Conservation (phyloP, 1,140 invertebrate genomes). For the Caenorhabditis inopinata region DNA sequence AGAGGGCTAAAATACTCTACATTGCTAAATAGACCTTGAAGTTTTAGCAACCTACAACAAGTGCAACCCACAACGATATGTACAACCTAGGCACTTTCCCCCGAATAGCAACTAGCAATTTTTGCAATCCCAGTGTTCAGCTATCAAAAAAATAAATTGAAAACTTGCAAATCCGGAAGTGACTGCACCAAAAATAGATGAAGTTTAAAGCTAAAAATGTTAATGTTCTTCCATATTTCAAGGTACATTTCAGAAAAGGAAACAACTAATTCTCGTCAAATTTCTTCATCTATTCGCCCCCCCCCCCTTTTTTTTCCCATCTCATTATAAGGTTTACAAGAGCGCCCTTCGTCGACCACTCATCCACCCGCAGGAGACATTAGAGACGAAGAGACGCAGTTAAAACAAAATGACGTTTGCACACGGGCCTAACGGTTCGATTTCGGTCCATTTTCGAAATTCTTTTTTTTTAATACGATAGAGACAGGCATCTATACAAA, state of each 20-base stretch:
- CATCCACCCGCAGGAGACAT: neutral
- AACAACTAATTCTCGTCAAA: neutral
- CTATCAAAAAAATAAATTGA: too few relatives aligned
- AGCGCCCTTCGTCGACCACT: neutral
- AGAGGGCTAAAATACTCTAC: too few relatives aligned
- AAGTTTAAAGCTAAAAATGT: too few relatives aligned
- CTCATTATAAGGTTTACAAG: slow-evolving; percentile 13
- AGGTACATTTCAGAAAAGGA: neutral
- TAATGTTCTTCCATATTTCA: too few relatives aligned
- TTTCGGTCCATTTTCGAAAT: neutral
- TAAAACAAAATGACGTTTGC: neutral
- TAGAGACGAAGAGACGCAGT: slow-evolving; percentile 17
- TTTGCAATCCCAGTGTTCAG: too few relatives aligned
- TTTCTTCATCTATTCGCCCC: neutral
- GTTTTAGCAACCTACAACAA: too few relatives aligned
- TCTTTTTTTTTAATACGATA: neutral
- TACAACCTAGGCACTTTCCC: too few relatives aligned
- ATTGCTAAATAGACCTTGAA: too few relatives aligned
- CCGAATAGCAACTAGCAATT: too few relatives aligned
- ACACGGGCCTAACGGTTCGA: neutral
- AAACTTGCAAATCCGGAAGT: too few relatives aligned
- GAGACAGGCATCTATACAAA: neutral
- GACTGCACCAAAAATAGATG: too few relatives aligned
- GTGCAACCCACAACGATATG: too few relatives aligned
- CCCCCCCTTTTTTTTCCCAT: neutral